Evolutionary conservation across 2,888 invertebrate genomes (phyloP).

Genomic region (Philopedon plagiatum): DNA sequence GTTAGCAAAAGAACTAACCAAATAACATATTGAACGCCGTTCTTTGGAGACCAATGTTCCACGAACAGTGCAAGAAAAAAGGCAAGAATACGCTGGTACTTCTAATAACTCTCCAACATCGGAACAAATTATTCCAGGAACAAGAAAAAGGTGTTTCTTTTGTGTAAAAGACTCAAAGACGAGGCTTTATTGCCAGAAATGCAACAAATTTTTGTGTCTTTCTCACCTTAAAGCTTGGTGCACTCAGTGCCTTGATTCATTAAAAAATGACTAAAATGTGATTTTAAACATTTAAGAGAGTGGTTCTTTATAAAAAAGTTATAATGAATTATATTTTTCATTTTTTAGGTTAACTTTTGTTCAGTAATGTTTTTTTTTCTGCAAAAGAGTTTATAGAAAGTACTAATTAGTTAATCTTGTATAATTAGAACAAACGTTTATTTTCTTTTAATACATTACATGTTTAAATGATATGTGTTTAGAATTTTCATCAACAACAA

Average conservation of each 20-base stretch:
- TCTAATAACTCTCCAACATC: conserved; percentile 9
- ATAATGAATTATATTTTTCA: neutral
- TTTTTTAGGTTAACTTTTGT: neutral
- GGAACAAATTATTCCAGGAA: neutral
- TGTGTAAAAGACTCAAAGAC: conserved; percentile 1
- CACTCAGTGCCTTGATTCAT: neutral
- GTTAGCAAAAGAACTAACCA: neutral
- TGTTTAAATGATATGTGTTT: neutral
- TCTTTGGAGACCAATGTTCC: conserved; percentile 37
- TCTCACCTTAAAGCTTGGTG: conserved; percentile 12
- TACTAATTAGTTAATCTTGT: too few relatives aligned
- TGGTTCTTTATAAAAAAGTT: neutral
- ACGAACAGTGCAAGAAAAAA: conserved; percentile 29
- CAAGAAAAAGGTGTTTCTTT: neutral
- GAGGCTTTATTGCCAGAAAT: neutral
- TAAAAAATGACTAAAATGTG: neutral
- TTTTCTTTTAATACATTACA: neutral
- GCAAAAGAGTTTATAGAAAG: too few relatives aligned
- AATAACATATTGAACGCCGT: conserved; percentile 25
- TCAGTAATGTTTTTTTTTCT: too few relatives aligned
- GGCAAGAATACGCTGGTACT: conserved; percentile 33
- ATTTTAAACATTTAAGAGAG: neutral
- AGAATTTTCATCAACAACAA: neutral
- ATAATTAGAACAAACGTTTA: neutral
- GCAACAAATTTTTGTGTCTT: conserved; percentile 10